Evolutionary conservation across 92 coral and sea anemone genomes (phyloP).

Genomic region (Siderastrea radians): DNA sequence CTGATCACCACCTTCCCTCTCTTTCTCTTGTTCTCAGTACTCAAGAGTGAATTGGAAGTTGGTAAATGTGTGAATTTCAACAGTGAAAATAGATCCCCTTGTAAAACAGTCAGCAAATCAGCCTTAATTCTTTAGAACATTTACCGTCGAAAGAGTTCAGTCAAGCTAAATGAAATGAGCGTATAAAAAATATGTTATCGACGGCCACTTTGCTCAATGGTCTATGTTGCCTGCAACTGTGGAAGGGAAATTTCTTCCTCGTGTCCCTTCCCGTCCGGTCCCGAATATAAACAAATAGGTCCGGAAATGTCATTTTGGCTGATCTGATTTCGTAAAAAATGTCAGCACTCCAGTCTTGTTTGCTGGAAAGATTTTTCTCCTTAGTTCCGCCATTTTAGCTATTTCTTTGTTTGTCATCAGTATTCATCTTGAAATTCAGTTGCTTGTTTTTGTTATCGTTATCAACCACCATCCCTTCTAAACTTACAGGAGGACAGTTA

Average conservation of each 20-base stretch:
- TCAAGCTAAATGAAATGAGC: background rate
- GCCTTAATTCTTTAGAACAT: too few species aligned
- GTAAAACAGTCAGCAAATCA: too few species aligned
- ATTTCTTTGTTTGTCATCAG: background rate
- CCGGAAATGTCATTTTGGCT: background rate
- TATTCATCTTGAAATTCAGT: too few species aligned
- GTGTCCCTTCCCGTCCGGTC: background rate
- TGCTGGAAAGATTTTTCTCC: background rate
- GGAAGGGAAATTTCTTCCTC: background rate
- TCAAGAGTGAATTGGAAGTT: too few species aligned
- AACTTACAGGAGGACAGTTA: background rate
- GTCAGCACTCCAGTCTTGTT: background rate
- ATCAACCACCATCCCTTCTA: background rate
- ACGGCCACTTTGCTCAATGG: background rate
- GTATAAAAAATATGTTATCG: too few species aligned
- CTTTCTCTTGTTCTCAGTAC: too few species aligned
- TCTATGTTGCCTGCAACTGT: background rate
- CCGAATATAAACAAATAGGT: background rate
- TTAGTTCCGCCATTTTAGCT: background rate
- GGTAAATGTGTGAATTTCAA: too few species aligned
- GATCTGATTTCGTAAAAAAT: background rate
- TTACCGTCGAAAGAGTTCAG: too few species aligned
- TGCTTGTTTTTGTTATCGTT: too few species aligned
- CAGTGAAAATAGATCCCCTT: too few species aligned
- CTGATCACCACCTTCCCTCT: too few species aligned